phyloP scores from a whole-genome alignment of 2,797 vertebrate genomes.

The Carapus acus region DNA sequence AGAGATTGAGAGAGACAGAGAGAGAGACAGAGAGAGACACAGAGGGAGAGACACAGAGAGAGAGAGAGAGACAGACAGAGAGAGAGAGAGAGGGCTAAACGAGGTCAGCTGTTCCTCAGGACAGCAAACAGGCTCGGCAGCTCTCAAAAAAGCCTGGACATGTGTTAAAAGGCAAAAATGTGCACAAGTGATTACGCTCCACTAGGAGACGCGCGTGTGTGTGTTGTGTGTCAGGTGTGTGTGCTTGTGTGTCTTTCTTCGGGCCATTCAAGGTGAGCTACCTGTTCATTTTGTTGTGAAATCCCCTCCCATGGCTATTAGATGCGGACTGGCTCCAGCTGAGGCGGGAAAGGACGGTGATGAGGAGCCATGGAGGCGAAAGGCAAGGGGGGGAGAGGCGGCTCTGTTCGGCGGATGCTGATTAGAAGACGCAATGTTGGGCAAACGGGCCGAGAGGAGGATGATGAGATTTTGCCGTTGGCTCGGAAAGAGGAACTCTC shows the following conservation, averaged over 20 bases:
- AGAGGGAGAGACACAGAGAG: too few relatives aligned
- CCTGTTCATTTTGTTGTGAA: constrained; percentile 34
- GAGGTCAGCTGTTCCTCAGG: not conserved
- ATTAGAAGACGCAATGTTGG: constrained; percentile 25
- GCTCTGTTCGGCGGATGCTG: constrained; percentile 8
- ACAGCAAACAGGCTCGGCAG: not conserved
- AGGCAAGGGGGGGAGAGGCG: constrained; percentile 13
- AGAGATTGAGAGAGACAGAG: too few relatives aligned
- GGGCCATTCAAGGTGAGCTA: constrained; percentile 30
- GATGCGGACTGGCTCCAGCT: constrained; percentile 36
- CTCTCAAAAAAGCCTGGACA: not conserved
- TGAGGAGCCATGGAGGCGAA: constrained; percentile 7
- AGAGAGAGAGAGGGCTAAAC: not conserved
- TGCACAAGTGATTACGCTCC: too few relatives aligned
- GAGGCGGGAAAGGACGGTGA: constrained; percentile 14
- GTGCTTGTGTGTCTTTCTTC: not conserved
- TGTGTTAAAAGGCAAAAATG: not conserved
- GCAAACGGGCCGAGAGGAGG: constrained; percentile 27
- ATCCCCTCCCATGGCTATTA: constrained; percentile 31
- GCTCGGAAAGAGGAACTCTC: constrained; percentile 26
- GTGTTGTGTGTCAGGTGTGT: not conserved
- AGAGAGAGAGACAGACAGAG: not conserved
- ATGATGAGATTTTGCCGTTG: constrained; percentile 26
- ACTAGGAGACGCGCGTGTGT: too few relatives aligned
- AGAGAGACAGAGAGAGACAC: not conserved